These are phyloP conservation scores for Trachelus iudaicus DNA, from an alignment of 2,888 invertebrate genomes.

Conservation along the genomic window DNA sequence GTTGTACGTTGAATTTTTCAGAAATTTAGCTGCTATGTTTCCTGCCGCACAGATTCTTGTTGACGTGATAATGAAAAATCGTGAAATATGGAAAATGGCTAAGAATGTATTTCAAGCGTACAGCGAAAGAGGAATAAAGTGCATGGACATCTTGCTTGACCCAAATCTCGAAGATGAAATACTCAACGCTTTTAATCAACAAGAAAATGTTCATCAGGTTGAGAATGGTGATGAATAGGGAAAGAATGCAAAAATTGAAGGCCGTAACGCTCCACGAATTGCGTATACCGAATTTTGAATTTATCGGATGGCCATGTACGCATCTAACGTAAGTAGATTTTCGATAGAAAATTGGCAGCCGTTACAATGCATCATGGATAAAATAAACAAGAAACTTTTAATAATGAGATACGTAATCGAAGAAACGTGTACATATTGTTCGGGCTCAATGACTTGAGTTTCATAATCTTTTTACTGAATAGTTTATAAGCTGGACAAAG, in stretches of 20 bases:
- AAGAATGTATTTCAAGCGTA: conserved; percentile 60
- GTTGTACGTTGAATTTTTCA: conserved; percentile 47
- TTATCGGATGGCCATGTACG: background rate
- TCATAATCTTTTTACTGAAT: background rate
- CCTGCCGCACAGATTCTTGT: conserved; percentile 67
- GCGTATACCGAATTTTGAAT: background rate
- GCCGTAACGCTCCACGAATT: background rate
- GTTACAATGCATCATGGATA: background rate
- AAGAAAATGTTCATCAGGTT: conserved; percentile 1
- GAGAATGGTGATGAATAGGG: background rate
- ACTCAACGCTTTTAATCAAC: conserved; percentile 19
- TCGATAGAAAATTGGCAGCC: background rate
- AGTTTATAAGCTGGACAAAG: background rate
- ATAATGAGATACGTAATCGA: conserved; percentile 9
- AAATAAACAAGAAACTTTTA: conserved; percentile 1
- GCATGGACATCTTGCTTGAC: conserved; percentile 51
- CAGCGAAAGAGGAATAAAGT: conserved; percentile 44
- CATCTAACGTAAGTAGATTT: background rate
- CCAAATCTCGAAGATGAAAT: conserved; percentile 51
- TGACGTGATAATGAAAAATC: conserved; percentile 69
- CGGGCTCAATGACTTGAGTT: background rate
- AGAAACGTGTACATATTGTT: background rate
- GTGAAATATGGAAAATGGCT: conserved; percentile 71
- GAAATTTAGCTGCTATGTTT: conserved; percentile 69
- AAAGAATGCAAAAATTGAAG: background rate